These are phyloP conservation scores for Lasioglossum albipes DNA, from an alignment of 1,140 invertebrate genomes.

Conservation along the genomic window DNA sequence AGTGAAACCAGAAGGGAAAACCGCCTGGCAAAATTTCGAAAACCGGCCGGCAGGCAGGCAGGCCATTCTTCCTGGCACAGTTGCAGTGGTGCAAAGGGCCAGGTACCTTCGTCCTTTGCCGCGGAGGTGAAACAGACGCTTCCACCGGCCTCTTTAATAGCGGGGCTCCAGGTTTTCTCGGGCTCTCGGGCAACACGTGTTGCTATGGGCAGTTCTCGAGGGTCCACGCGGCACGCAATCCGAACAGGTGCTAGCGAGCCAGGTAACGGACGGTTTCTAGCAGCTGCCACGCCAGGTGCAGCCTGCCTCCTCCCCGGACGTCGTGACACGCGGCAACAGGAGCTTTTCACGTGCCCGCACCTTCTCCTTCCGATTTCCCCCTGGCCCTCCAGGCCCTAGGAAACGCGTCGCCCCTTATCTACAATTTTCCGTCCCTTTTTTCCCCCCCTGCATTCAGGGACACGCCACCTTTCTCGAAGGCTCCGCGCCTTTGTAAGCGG, in stretches of 20 bases:
- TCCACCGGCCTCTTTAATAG: conserved; percentile 8
- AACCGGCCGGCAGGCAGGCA: too few relatives aligned
- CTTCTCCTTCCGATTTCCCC: conserved; percentile 49
- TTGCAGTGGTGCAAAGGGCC: neutral
- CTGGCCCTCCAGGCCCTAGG: conserved; percentile 2
- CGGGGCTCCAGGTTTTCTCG: conserved; percentile 17
- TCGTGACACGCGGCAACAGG: conserved; percentile 53
- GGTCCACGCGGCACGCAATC: conserved; percentile 71
- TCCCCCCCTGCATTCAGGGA: neutral
- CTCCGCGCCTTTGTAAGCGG: neutral
- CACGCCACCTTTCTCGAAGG: neutral
- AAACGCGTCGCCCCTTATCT: conserved; percentile 5
- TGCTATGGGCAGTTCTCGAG: conserved; percentile 61
- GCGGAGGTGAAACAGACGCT: neutral
- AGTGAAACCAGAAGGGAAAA: too few relatives aligned
- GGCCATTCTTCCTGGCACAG: neutral
- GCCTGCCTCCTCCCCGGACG: conserved; percentile 25
- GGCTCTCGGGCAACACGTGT: conserved; percentile 53
- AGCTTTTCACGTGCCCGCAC: conserved; percentile 42
- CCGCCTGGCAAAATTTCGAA: too few relatives aligned
- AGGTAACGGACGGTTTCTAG: conserved; percentile 75
- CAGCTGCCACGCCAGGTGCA: conserved; percentile 78
- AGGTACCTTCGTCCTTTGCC: neutral
- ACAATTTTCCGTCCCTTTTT: neutral
- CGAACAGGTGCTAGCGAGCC: conserved; percentile 75